Evolutionary conservation across 1,140 invertebrate genomes (phyloP), one percentile per base, ranked within the genome.

Genomic region (Leptopilina clavipes): DNA sequence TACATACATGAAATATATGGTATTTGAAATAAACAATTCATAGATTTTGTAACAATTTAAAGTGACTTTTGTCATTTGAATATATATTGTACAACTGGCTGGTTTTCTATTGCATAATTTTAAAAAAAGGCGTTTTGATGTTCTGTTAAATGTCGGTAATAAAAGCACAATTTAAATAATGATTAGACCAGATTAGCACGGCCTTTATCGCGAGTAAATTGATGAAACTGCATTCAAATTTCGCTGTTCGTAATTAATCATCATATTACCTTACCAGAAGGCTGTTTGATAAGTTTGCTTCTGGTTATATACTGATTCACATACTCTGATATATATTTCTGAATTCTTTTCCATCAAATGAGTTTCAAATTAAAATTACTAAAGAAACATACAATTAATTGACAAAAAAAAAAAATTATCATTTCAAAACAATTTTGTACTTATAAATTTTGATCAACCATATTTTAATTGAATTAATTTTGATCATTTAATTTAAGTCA

Each of bases 131-230:
- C 59, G 59, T 65, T 65, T 1, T 2, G 22, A n/a, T 65, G 22
- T 0, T 65, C 59, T 65, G 59, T 65, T 65, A 12, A 65, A n/a
- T 31, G 22, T 65, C 59, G n/a, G 12, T 31, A 65, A 65, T 65
- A 31, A 65, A 65, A 31, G 59, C 12, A n/a, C 19, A 65, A 65
- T 65, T 65, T 65, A 65, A 65, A 65, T 65, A 31, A 31, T 65
- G 59, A 11, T 22, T 10, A 19, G 11, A n/a, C 25, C 1, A 31
- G 59, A 65, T 65, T 37, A 7, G 3, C 19, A 31, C 12, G 25
- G 25, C 12, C 59, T n/a, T 12, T 65, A 65, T 65, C 59, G 25
- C 11, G 12, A 31, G 22, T 8, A 65, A 7, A 31, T 12, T 25
- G 12, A 31, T 65, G 12, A 19, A 31, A 31, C 3, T 65, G 22